Evolutionary conservation across 2,797 vertebrate genomes (phyloP), one percentile per base, ranked within the genome.

Genomic region (Ptychobarbus kaznakovi): DNA sequence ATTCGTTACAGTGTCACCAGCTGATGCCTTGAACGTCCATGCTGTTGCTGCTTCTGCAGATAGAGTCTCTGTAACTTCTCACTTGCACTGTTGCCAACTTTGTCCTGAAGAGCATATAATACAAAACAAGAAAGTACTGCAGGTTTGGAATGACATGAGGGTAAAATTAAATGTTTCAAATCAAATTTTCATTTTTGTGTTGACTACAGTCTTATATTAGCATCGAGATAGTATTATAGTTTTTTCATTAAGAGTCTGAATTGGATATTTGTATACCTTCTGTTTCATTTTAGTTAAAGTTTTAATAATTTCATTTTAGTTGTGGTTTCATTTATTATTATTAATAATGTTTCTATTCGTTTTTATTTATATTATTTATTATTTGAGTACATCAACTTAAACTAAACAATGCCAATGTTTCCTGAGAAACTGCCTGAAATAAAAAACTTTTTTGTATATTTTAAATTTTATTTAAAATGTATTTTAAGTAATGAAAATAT

Each of bases 1-100:
- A 88, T 85, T 92, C 88, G 94, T 93, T 95, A 96, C 95, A 95
- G 92, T 89, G 94, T 95, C 89, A 91, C 88, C 89, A 95, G 92
- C 89, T 93, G 93, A 90, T 93, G 92, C 90, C 92, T 94, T 87
- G 94, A 90, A 91, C 86, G 89, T 82, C 92, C 83, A 88, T 93
- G 92, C 89, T 93, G 92, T 87, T 91, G 94, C 77, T 90, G 93
- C 46, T 80, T 89, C 40, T 90, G 86, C 61, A 90, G 84, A 86
- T 90, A 89, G 28, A 88, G 90, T 88, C 91, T 93, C 84, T 93
- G 92, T 72, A 90, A 89, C 28, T 86, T 88, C 66, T 94, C 92
- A 42, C 89, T 82, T 65, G 87, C 79, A 89, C 40, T 79, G 53
- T 49, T 46, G 28, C 85, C 85, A 73, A 84, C 40, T 76, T 87